Evolutionary conservation across 2,113 vertebrate genomes (phyloP).

Genomic region (Circaetus gallicus): DNA sequence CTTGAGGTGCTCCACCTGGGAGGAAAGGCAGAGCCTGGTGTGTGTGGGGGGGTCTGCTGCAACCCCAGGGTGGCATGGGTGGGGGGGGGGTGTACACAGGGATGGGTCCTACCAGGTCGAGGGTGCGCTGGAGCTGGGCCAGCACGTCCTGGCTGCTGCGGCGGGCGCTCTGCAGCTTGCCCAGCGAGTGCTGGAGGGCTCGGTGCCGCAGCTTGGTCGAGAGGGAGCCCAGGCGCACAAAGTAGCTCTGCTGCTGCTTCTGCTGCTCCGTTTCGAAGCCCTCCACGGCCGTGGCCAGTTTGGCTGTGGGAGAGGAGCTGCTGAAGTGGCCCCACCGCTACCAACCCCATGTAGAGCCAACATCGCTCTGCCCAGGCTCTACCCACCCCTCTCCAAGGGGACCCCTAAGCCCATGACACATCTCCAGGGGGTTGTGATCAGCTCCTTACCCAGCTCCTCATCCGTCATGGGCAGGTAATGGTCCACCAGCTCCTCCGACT

Average conservation of each 20-base stretch:
- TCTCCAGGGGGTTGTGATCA: background rate
- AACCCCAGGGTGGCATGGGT: accelerated
- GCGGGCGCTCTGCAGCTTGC: constrained; percentile 77
- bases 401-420: background rate
- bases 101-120: constrained; percentile 80
- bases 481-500: constrained; percentile 87
- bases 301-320: constrained; percentile 5
- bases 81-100: accelerated
- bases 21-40: background rate
- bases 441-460: constrained; percentile 86
- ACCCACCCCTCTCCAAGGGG: background rate
- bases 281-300: constrained; percentile 55
- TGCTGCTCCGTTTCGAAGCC: constrained; percentile 67
- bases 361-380: background rate
- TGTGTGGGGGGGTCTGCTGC: accelerated
- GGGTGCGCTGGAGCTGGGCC: constrained; percentile 80
- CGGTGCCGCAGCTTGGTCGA: constrained; percentile 82
- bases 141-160: constrained; percentile 74
- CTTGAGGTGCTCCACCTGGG: constrained; percentile 68
- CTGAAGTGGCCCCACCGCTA: background rate
- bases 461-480: constrained; percentile 89
- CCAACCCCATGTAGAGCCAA: background rate
- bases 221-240: constrained; percentile 91
- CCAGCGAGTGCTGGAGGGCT: constrained; percentile 85
- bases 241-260: constrained; percentile 79